A percentile compares a stretch with the other conserved stretches of the same genome.
These are phyloP conservation scores for Actenoides hombroni DNA, from an alignment of 2,113 vertebrate genomes.

Conservation along the genomic window DNA sequence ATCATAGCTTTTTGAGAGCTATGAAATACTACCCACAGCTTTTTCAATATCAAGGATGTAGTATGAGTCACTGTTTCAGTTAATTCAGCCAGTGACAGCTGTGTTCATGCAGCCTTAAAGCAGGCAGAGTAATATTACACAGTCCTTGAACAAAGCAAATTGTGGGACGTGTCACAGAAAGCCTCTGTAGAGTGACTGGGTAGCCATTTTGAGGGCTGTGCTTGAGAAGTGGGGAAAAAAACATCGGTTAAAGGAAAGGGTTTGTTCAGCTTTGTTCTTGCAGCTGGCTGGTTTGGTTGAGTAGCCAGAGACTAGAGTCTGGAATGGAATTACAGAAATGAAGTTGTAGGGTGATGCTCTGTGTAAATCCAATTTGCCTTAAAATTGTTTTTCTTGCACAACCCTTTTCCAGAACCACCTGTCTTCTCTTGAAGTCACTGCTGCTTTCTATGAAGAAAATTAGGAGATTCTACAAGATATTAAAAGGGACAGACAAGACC, in stretches of 20 bases:
- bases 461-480: background rate
- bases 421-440: background rate
- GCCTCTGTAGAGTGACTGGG: background rate
- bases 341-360: background rate
- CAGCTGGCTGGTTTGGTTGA: background rate
- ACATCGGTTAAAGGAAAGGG: background rate
- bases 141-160: background rate
- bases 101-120: background rate
- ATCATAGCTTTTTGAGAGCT: constrained; percentile 23
- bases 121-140: background rate
- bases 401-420: background rate
- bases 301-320: background rate
- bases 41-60: constrained; percentile 10
- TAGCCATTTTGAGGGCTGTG: background rate
- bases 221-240: background rate
- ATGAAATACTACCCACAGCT: constrained; percentile 21
- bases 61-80: constrained; percentile 53
- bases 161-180: background rate
- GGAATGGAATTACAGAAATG: background rate
- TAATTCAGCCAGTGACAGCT: constrained; percentile 31
- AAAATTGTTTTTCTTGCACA: background rate
- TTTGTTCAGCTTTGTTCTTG: background rate
- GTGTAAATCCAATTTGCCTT: background rate
- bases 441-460: background rate
- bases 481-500: background rate